Percentiles rank a stretch among this genome's conserved stretches.
phyloP scores from a whole-genome alignment of 2,888 invertebrate genomes.

The Calephelis perditalis region DNA sequence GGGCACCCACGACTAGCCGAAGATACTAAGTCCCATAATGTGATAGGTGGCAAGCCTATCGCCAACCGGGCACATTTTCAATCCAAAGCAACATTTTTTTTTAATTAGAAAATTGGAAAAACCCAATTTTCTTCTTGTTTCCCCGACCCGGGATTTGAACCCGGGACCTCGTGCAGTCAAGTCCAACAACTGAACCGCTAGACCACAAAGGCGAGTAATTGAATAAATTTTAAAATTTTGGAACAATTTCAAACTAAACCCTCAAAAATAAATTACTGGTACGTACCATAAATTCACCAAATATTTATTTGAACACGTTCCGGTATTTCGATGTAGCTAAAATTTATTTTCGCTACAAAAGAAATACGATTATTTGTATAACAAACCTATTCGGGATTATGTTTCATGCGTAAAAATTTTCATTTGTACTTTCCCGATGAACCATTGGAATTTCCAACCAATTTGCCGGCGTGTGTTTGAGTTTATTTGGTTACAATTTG shows the following conservation, averaged over 20 bases:
- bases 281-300: constrained; percentile 15
- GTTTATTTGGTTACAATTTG: constrained; percentile 9
- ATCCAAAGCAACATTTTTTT: too few species aligned
- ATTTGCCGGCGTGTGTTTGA: constrained; percentile 6
- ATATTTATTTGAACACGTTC: constrained; percentile 19
- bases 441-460: constrained; percentile 10
- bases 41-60: too few species aligned
- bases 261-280: not conserved
- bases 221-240: not conserved
- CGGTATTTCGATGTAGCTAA: constrained; percentile 24
- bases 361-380: constrained; percentile 62
- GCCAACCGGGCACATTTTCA: too few species aligned
- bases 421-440: constrained; percentile 9
- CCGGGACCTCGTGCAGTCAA: too few species aligned
- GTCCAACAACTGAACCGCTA: too few species aligned
- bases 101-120: too few species aligned
- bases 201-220: too few species aligned
- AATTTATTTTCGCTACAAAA: constrained; percentile 54
- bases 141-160: too few species aligned
- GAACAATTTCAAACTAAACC: not conserved
- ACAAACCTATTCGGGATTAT: constrained; percentile 45
- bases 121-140: too few species aligned
- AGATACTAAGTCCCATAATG: too few species aligned
- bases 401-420: constrained; percentile 16
- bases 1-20: too few species aligned